These are phyloP conservation scores for Cantharis nigra DNA, from an alignment of 2,888 invertebrate species.

Conservation along the genomic window DNA sequence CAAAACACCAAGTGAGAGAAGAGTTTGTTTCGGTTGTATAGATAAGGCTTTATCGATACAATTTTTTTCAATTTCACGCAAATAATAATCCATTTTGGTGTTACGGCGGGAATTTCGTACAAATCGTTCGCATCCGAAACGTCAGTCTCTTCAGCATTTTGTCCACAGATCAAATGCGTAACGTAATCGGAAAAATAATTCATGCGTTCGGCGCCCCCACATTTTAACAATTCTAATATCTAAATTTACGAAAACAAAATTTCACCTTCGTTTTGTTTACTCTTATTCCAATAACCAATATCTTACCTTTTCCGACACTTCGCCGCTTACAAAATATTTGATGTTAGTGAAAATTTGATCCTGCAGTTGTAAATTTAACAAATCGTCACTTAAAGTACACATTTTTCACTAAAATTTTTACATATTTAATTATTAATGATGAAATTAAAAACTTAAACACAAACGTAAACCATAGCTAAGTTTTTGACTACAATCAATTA, in stretches of 20 bases:
- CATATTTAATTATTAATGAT: neutral
- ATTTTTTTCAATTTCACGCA: slow-evolving; percentile 65
- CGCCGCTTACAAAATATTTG: slow-evolving; percentile 82
- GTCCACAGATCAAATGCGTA: slow-evolving; percentile 89
- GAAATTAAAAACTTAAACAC: neutral
- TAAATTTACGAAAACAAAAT: slow-evolving; percentile 54
- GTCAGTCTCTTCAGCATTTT: slow-evolving; percentile 83
- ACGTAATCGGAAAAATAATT: slow-evolving; percentile 90
- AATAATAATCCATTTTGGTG: slow-evolving; percentile 82
- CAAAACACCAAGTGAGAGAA: slow-evolving; percentile 79
- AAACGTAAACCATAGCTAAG: neutral
- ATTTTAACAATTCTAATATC: slow-evolving; percentile 77
- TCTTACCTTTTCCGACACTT: slow-evolving; percentile 72
- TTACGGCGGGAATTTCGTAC: slow-evolving; percentile 90
- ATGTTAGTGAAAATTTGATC: slow-evolving; percentile 80
- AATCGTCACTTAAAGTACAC: slow-evolving; percentile 56
- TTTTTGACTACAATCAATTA: neutral
- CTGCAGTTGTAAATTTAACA: slow-evolving; percentile 55
- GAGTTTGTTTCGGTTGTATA: slow-evolving; percentile 67
- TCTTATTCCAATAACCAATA: neutral
- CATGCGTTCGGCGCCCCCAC: slow-evolving; percentile 86
- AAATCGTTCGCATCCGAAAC: slow-evolving; percentile 89
- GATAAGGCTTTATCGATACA: slow-evolving; percentile 75
- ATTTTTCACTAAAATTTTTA: slow-evolving; percentile 37
- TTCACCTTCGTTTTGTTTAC: neutral